Evolutionary conservation across 1,140 invertebrate genomes (phyloP), one percentile per base, ranked within the genome.

Genomic region (Vanessa atalanta): DNA sequence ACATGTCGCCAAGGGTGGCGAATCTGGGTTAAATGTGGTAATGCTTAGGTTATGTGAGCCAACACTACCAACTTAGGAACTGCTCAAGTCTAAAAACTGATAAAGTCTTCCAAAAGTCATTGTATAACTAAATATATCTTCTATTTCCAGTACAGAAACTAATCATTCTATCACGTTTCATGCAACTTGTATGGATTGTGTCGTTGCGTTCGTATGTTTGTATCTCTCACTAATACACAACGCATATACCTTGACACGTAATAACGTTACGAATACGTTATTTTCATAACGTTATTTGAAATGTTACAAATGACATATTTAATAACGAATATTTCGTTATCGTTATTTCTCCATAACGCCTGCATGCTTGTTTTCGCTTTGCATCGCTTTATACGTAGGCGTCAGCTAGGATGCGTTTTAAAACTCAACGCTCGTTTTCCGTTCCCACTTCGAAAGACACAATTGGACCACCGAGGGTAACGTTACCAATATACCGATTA

Each of bases 391-490:
- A 31, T 43, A 53, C 65, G 51, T 87, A 93, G 91, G 84, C 86
- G 37, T 89, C 94, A 88, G 95, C 95, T 85, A 94, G 96, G 92
- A 96, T 96, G 94, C 95, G 97, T 92, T 97, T 98, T 93, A 97
- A 97, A 94, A 97, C 97, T 79, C 97, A 98, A 92, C 94, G 97
- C 83, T 98, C 97, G 69, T 97, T 97, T 90, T 98, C 97, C 77
- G 96, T 98, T 92, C 97, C 97, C 65, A 97, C 96, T n/a, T 94
- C 95, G 26, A 96, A 96, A 94, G 95, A 92, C 94, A 94, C 93
- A 93, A 91, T 92, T 77, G 93, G 83, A 80, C 88, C 89, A 77
- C 94, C 93, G 78, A 93, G 93, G 91, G 93, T 93, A 91, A 73
- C 16, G 31, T 37, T 43, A 43, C 0, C 0, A 9, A 43, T 43